Evolutionary conservation across 92 coral and sea anemone species (phyloP), one percentile per base, ranked within the genome.

Genomic region (Blastomussa wellsi): DNA sequence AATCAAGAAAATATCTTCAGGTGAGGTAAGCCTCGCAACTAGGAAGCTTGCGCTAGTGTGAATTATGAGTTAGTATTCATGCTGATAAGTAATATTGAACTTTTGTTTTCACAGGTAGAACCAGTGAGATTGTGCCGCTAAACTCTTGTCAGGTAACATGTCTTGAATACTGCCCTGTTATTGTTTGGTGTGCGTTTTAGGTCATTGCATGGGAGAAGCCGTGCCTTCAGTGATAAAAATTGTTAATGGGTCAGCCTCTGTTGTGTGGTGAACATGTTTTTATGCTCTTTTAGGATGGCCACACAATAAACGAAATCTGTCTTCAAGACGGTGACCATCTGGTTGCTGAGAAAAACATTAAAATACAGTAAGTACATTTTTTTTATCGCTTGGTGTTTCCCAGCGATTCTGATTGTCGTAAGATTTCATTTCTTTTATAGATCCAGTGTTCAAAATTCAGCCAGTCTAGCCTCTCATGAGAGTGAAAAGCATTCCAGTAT

Each of bases 321-420:
- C 76, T 90, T 60, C 87, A 72, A 41, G 93, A 90, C 65, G 88
- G 90, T n/a, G 90, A 90, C 49, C 72, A 79, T 31, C 82, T 90
- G n/a, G 82, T 90, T 29, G 90, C 84, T 2, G 88, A 86, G 74
- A 82, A 86, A 77, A 62, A 48, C 15, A 82, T 26, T 57, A 65
- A 79, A 55, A 81, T 77, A 60, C 70, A 78, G 93, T 90, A 70
- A 72, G 93, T 35, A 22, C 8, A 10, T 2, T 83, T 47, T 7
- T 52, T 28, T 1, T 7, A 7, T 20, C 66, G 10, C 47, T 6
- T 38, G 13, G 1, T 68, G 32, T 10, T 78, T 74, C 44, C 1
- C 35, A 28, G 44, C 51, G 42, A 42, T 77, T 2, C 2, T 74
- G 15, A 13, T 37, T 84, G 29, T 84, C 5, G 24, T 16, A 14